Percentiles rank a stretch among this genome's conserved stretches.
These are phyloP conservation scores for Hydropsyche betteni DNA, from an alignment of 2,888 invertebrate species.

Conservation along the genomic window DNA sequence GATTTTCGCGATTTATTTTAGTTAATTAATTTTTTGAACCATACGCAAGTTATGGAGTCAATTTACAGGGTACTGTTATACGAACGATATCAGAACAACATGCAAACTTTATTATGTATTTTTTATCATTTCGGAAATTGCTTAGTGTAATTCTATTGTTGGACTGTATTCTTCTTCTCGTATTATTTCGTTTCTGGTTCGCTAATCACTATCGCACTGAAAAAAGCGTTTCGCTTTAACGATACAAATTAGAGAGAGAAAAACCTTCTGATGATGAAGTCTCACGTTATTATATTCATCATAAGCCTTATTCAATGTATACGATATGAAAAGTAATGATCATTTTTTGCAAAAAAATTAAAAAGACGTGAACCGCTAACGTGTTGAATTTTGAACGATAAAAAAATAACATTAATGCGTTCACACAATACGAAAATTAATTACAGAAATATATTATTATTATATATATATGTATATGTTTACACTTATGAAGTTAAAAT, in stretches of 20 bases:
- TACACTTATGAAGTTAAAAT: constrained; percentile 46
- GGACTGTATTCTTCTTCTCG: background rate
- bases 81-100: constrained; percentile 13
- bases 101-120: background rate
- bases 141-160: constrained; percentile 12
- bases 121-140: constrained; percentile 17
- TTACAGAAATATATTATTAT: constrained; percentile 59
- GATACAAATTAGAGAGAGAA: too few species aligned
- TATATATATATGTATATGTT: constrained; percentile 59
- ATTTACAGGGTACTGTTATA: constrained; percentile 29
- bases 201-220: background rate
- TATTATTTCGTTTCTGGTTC: background rate
- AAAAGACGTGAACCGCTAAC: constrained; percentile 54
- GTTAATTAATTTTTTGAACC: constrained; percentile 1
- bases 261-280: constrained; percentile 47
- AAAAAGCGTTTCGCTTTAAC: constrained; percentile 2
- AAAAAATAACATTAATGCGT: constrained; percentile 35
- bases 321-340: constrained; percentile 62
- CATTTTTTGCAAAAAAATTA: constrained; percentile 57
- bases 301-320: constrained; percentile 77
- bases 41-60: constrained; percentile 9
- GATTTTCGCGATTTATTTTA: constrained; percentile 4
- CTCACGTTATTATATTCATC: constrained; percentile 54
- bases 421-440: constrained; percentile 67
- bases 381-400: constrained; percentile 54